Evolutionary conservation across 1,140 invertebrate genomes (phyloP).

Genomic region (Halyomorpha halys): DNA sequence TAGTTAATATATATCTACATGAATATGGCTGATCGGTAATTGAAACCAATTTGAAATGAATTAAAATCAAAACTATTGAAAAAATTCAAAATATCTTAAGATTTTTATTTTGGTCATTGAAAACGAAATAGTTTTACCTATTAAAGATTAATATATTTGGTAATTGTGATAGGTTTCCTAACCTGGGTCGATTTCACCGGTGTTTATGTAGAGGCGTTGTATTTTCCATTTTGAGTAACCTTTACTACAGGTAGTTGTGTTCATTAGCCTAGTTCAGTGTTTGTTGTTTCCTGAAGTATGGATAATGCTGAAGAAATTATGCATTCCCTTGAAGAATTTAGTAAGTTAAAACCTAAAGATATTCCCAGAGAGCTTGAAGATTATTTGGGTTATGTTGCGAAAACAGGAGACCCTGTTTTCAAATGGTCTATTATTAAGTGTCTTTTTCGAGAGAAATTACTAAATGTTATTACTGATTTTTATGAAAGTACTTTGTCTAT

Average conservation of each 20-base stretch:
- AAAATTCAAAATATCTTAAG: too few relatives aligned
- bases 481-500: too few relatives aligned
- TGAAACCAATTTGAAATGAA: too few relatives aligned
- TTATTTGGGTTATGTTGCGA: slow-evolving; percentile 80
- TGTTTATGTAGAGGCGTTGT: slow-evolving; percentile 7
- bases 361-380: slow-evolving; percentile 85
- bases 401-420: slow-evolving; percentile 87
- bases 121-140: too few relatives aligned
- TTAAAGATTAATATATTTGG: too few relatives aligned
- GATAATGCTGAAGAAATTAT: slow-evolving; percentile 77
- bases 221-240: neutral
- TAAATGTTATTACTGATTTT: slow-evolving; percentile 77
- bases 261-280: neutral
- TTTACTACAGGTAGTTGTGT: neutral
- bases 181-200: slow-evolving; percentile 10
- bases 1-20: too few relatives aligned
- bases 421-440: slow-evolving; percentile 82
- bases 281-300: slow-evolving; percentile 40
- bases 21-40: too few relatives aligned
- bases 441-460: slow-evolving; percentile 76
- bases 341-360: slow-evolving; percentile 66
- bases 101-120: too few relatives aligned
- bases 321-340: slow-evolving; percentile 71
- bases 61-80: too few relatives aligned
- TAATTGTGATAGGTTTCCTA: neutral